phyloP scores from a whole-genome alignment of 2,888 invertebrate species.

The Myopa tessellatipennis region DNA sequence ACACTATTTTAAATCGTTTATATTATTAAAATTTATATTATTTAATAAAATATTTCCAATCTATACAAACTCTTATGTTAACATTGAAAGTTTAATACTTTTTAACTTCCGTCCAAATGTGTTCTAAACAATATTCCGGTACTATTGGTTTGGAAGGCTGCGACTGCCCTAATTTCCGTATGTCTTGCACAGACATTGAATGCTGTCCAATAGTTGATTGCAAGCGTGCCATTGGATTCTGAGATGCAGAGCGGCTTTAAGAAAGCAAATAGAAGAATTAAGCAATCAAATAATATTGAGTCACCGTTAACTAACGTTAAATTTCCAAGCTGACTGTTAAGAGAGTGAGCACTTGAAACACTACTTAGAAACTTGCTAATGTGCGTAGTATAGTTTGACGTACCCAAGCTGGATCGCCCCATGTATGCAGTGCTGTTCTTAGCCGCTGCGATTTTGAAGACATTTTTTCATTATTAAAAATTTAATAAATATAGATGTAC shows the following conservation, averaged over 20 bases:
- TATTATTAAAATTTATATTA: slow-evolving; percentile 51
- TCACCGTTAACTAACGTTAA: slow-evolving; percentile 55
- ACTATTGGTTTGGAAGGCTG: slow-evolving; percentile 78
- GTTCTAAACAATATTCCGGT: slow-evolving; percentile 89
- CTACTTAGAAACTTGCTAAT: slow-evolving; percentile 54
- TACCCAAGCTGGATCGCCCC: slow-evolving; percentile 54
- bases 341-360: slow-evolving; percentile 55
- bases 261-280: slow-evolving; percentile 15
- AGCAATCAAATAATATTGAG: neutral
- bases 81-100: too few species aligned
- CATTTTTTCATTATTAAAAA: neutral
- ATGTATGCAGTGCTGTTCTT: slow-evolving; percentile 57
- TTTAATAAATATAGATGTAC: neutral
- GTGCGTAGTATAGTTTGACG: slow-evolving; percentile 56
- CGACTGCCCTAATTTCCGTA: slow-evolving; percentile 69
- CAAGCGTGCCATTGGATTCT: slow-evolving; percentile 63
- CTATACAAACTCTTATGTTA: too few species aligned
- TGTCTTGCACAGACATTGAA: slow-evolving; percentile 64
- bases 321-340: slow-evolving; percentile 58
- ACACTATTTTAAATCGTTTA: neutral
- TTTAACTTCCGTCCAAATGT: slow-evolving; percentile 86
- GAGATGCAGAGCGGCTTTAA: slow-evolving; percentile 60
- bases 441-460: slow-evolving; percentile 49
- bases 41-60: slow-evolving; percentile 59
- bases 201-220: slow-evolving; percentile 63